phyloP scores from a whole-genome alignment of 2,113 vertebrate genomes.

The Centrocercus urophasianus region DNA sequence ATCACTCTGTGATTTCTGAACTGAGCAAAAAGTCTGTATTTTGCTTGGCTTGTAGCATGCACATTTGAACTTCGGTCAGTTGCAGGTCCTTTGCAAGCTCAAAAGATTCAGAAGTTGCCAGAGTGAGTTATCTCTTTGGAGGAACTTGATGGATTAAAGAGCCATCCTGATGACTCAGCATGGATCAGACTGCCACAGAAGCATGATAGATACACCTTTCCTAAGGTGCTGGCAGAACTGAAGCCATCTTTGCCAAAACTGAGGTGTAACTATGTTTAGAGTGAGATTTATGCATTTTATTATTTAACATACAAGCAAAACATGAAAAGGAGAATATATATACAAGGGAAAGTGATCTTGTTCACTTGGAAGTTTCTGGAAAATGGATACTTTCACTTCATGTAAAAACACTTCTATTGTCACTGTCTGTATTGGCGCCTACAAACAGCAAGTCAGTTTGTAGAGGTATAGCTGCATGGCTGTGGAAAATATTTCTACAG shows the following conservation, averaged over 20 bases:
- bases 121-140: accelerated
- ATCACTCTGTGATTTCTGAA: background rate
- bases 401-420: background rate
- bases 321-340: background rate
- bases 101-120: background rate
- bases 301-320: background rate
- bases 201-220: background rate
- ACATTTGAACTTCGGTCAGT: background rate
- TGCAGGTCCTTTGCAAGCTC: background rate
- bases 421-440: background rate
- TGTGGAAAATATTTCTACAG: background rate
- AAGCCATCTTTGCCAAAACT: background rate
- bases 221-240: background rate
- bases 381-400: background rate
- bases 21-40: background rate
- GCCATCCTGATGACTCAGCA: background rate
- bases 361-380: background rate
- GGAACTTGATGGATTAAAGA: background rate
- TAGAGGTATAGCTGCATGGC: background rate
- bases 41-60: background rate
- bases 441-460: background rate
- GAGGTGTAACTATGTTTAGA: background rate
- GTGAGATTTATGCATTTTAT: background rate
- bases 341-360: background rate
- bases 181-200: background rate